Conservation (phyloP, 2,888 invertebrate genomes). For the Chromoteleia sp. region DNA sequence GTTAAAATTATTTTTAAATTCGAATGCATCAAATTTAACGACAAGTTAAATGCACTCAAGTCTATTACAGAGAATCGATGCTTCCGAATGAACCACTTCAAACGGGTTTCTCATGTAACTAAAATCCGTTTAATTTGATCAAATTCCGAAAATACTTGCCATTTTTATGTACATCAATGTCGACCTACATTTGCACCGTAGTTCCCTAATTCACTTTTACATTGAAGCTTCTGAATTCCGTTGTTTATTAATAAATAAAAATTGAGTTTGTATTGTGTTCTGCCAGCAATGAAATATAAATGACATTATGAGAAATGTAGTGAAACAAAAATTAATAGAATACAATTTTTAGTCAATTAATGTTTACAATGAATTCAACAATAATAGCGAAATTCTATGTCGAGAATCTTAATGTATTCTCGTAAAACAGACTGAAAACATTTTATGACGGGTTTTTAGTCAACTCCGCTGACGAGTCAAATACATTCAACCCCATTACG, state of each 20-base stretch:
- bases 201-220: no score
- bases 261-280: no score
- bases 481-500: constrained; percentile 54
- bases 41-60: constrained; percentile 32
- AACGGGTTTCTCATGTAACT: constrained; percentile 9
- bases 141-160: constrained; percentile 9
- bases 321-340: no score
- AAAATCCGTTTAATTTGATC: constrained; percentile 19
- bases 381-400: not conserved
- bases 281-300: no score
- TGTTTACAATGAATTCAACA: no score
- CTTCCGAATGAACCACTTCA: constrained; percentile 20
- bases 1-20: not conserved
- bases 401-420: not conserved
- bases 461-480: constrained; percentile 29
- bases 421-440: constrained; percentile 20
- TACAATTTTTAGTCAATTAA: no score
- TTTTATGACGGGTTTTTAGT: constrained; percentile 9
- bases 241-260: no score
- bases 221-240: no score
- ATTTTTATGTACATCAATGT: not conserved
- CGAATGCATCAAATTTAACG: not conserved
- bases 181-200: not conserved
- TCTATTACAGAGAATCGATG: constrained; percentile 2
- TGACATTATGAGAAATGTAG: no score